Evolutionary conservation across 2,797 vertebrate genomes (phyloP), one percentile per base, ranked within the genome.

Genomic region (Ciconia nigra): DNA sequence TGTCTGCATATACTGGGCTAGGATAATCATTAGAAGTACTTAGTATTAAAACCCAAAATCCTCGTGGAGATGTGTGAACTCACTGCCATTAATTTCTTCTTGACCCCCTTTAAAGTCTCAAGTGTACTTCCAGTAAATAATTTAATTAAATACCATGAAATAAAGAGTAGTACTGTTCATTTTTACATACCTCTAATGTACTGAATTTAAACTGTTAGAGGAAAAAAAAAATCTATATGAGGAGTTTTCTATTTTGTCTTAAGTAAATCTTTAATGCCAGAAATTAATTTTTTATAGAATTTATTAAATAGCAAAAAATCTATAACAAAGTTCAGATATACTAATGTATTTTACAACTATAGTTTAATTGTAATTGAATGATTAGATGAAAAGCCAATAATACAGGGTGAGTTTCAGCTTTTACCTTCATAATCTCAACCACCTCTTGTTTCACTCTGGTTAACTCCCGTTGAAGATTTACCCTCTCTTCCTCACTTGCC

Each of bases 371-470:
- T 17, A 77, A 87, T 35, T 44, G 47, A 91, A 80, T 22, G 0
- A 54, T 82, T 78, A 82, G 9, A 52, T 66, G 70, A 88, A 86
- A 90, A 71, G 58, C 15, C 65, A 93, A 5, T 31, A 71, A 89
- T 17, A 80, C 29, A 85, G 10, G 9, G 28, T 33, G 29, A 79
- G 55, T 46, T 82, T 88, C 54, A 80, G 51, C n/a, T 89, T 96
- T 98, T 98, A 99, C 99, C 99, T 99, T 99, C 98, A 98, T 99
- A 94, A 99, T 99, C 83, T 98, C 98, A 95, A 99, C 98, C 51
- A 99, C 99, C 88, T 99, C 99, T 97, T 99, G 99, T 96, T 99
- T 99, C 93, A 99, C 99, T 77, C 98, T 98, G 80, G 98, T 99
- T 83, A 99, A 98, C 69, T 99, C 99, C 87, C 98, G 98, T 80